Evolutionary conservation across 2,888 invertebrate species (phyloP), one percentile per base, ranked within the genome.

Genomic region (Tinea pellionella): DNA sequence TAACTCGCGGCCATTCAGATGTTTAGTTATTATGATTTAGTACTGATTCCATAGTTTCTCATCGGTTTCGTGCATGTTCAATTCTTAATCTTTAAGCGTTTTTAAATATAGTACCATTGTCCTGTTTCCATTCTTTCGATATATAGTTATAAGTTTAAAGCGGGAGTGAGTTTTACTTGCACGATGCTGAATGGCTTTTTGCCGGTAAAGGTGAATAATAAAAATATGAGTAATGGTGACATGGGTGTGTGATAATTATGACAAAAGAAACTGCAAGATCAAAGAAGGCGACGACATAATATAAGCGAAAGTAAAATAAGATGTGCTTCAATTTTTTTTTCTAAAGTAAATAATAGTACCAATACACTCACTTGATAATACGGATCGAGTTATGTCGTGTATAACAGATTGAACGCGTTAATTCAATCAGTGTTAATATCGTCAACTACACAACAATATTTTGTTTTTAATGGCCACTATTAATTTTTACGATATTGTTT

Each of bases 21-120:
- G 74, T 78, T 77, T 71, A 73, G 74, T 77, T 77, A 73, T 74
- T 75, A 70, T 78, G 74, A 77, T 77, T 73, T 69, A 73, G 67
- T 71, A 65, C 69, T 64, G 64, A 68, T 68, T 64, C 13, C 72
- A 70, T 67, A 63, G 64, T 71, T 72, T 71, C 69, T 66, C 64
- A 65, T 66, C 61, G 63, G 63, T 60, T 61, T 63, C 61, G 37
- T 56, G 47, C 59, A 56, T 62, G 47, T 47, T 47, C 58, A 62
- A 63, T 65, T 64, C 65, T 66, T 65, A 65, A 67, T 66, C 63
- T 55, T 19, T 3, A 55, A 12, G 12, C 2, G 9, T 19, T 47
- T 47, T 47, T 15, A 16, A 47, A 16, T 13, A 15, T 15, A 47
- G 6, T 47, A 47, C 13, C 13, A 41, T 41, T 47, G 47, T 47